Percentiles rank a stretch among this genome's conserved stretches.
These are phyloP conservation scores for Cosmia pyralina DNA, from an alignment of 2,888 invertebrate genomes.

Conservation along the genomic window DNA sequence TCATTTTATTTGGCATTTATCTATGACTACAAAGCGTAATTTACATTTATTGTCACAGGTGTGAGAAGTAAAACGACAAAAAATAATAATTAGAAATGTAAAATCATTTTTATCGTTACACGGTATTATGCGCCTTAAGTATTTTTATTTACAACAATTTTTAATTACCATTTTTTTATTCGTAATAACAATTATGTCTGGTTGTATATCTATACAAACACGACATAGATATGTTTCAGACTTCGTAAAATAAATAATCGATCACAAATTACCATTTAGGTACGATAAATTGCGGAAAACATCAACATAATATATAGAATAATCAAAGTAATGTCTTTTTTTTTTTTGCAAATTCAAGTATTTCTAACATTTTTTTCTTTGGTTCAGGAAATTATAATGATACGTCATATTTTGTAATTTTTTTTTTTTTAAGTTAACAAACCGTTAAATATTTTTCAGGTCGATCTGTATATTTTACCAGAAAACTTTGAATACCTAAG, in stretches of 20 bases:
- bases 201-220: conserved; percentile 79
- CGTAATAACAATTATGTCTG: conserved; percentile 74
- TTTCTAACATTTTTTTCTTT: background rate
- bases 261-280: conserved; percentile 53
- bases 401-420: background rate
- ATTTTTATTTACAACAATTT: conserved; percentile 78
- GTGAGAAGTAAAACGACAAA: conserved; percentile 82
- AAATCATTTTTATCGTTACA: conserved; percentile 63
- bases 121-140: conserved; percentile 65
- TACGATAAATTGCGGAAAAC: conserved; percentile 32
- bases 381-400: background rate
- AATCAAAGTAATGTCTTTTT: conserved; percentile 12
- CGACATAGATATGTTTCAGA: conserved; percentile 88
- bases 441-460: background rate
- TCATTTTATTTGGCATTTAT: conserved; percentile 82
- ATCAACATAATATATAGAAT: conserved; percentile 22
- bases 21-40: conserved; percentile 88
- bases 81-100: conserved; percentile 69
- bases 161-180: conserved; percentile 79
- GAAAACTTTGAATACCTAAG: background rate
- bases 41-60: conserved; percentile 90
- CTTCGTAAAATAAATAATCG: conserved; percentile 69
- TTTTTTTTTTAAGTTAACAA: background rate
- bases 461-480: background rate
- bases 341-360: background rate